Evolutionary conservation across 2,797 vertebrate species (phyloP).

Genomic region (Pipistrellus nathusii): DNA sequence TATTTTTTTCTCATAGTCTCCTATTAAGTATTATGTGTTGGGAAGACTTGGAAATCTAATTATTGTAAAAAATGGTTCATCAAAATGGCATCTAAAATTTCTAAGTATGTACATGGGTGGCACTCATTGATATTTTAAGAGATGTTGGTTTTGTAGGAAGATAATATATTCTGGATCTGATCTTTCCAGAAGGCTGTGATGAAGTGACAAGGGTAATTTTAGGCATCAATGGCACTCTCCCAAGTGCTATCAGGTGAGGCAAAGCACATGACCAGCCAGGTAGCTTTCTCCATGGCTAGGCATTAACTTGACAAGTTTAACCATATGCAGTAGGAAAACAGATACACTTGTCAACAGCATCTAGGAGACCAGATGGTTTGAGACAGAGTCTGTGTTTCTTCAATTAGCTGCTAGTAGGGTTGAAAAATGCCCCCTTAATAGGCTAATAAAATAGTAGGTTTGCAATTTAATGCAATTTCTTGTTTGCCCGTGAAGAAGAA

Average conservation of each 20-base stretch:
- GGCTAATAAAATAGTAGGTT: constrained; percentile 69
- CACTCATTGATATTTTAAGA: constrained; percentile 37
- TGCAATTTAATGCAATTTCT: constrained; percentile 66
- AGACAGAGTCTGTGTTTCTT: constrained; percentile 45
- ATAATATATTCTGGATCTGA: constrained; percentile 51
- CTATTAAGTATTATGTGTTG: neutral
- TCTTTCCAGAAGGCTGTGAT: constrained; percentile 54
- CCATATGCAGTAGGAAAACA: constrained; percentile 37
- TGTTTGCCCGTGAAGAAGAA: constrained; percentile 28
- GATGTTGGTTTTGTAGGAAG: constrained; percentile 65
- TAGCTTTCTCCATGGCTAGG: constrained; percentile 51
- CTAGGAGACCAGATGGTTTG: constrained; percentile 57
- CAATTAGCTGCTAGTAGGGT: constrained; percentile 63
- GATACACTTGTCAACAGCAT: constrained; percentile 44
- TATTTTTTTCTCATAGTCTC: neutral
- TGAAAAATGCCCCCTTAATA: constrained; percentile 65
- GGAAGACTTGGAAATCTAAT: neutral
- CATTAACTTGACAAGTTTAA: constrained; percentile 62
- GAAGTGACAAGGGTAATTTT: constrained; percentile 46
- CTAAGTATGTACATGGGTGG: neutral
- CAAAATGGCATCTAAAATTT: neutral
- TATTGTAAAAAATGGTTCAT: neutral
- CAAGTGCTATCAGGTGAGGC: constrained; percentile 59
- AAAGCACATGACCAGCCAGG: constrained; percentile 22
- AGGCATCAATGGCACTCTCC: constrained; percentile 3